Base-by-base conservation (phyloP, 2,797 vertebrate species). In the Botia almorhae region DNA sequence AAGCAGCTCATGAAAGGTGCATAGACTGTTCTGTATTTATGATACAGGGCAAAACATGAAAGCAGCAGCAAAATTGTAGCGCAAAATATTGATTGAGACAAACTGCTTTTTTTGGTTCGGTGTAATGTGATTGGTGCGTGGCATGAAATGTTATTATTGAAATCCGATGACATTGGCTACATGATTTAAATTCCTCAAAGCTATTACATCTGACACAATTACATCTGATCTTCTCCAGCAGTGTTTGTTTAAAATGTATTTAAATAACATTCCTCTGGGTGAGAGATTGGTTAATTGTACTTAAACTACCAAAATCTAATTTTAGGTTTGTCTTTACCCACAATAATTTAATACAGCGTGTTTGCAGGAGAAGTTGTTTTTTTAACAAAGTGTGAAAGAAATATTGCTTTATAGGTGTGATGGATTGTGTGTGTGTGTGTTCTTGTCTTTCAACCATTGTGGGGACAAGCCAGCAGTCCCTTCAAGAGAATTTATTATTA, bases 261-360 rank as follows among this genome's bases (percentile, higher is more conserved):
- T 48, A n/a, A 69, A 48, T 21, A 19, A n/a, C 14, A 46, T 55
- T 56, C 19, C 10, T 67, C 8, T 53, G 12, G 17, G 61, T 51
- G 48, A 56, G 55, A 17, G 63, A n/a, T 56, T 7, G 10, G 23
- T 61, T 6, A 53, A 29, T 17, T 76, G 5, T 36, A 17, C 36
- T 50, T 39, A 33, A 74, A 68, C 43, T 11, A 29, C n/a, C 55
- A n/a, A 5, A 16, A 55, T 65, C 13, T 36, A 50, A 67, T 82
- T 70, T 58, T 10, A 76, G 19, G n/a, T 11, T 33, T 0, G 13
- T 56, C 14, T 46, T 48, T 33, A 11, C 16, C 12, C 33, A 46
- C 4, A 72, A 14, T 65, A 46, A 29, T 36, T 36, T 14, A 53
- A 29, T n/a, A 33, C 50, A 29, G 17, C 50, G 13, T 76, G 46